A percentile compares a stretch with the other conserved stretches of the same genome.
phyloP scores from a whole-genome alignment of 2,888 invertebrate species.

The Brenthis daphne region DNA sequence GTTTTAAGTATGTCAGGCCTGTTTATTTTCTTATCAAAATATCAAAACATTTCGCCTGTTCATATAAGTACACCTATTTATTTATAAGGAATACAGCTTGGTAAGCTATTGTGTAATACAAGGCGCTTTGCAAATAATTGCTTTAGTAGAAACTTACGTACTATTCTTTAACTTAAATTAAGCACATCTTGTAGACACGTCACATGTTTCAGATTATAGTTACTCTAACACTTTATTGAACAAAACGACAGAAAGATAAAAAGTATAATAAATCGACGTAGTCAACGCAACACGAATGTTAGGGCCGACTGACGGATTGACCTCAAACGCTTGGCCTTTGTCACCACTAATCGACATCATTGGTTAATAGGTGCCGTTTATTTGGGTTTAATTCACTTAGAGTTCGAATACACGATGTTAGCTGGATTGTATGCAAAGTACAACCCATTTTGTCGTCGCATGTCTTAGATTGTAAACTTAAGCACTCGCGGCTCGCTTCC shows the following conservation, averaged over 20 bases:
- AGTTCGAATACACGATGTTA: not conserved
- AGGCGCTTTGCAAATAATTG: too few relatives aligned
- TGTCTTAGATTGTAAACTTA: too few relatives aligned
- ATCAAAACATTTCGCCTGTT: too few relatives aligned
- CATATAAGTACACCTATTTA: too few relatives aligned
- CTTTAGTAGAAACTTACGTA: not conserved
- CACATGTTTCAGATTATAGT: too few relatives aligned
- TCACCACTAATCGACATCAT: constrained; percentile 37
- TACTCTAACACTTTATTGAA: not conserved
- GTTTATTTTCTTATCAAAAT: too few relatives aligned
- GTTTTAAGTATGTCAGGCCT: too few relatives aligned
- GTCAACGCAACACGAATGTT: constrained; percentile 35
- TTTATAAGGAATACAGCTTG: too few relatives aligned
- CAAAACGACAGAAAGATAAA: constrained; percentile 12
- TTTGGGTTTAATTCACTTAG: constrained; percentile 39
- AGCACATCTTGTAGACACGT: not conserved
- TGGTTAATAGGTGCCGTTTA: constrained; percentile 42
- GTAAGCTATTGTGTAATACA: too few relatives aligned
- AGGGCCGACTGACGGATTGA: constrained; percentile 34
- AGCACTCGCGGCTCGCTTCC: too few relatives aligned
- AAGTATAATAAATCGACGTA: constrained; percentile 5
- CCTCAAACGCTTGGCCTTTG: constrained; percentile 36
- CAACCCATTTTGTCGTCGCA: too few relatives aligned
- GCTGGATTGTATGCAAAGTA: not conserved
- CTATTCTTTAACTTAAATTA: not conserved